Evolutionary conservation across 2,888 invertebrate species (phyloP), one percentile per base, ranked within the genome.

Genomic region (Corbicula japonica): DNA sequence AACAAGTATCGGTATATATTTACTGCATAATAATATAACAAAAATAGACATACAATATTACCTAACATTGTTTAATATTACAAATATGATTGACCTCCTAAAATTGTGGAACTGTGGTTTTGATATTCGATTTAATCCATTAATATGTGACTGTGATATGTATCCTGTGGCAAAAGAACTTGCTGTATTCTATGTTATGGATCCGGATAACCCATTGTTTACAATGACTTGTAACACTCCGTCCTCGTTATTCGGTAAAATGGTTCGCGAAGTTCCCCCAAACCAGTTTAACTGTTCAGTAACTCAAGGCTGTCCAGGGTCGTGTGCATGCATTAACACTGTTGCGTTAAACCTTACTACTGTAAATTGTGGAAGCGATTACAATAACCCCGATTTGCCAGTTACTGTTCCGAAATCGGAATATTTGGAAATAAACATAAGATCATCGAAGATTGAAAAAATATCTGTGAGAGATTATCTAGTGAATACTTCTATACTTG

Each of bases 261-360:
- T 48, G 28, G 26, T 80, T 1, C 5, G 56, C 30, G 8, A 52
- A 35, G 76, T 76, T 0, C 32, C 26, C 1, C 15, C 34, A 6
- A 41, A 54, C 23, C 41, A 80, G 8, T 80, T 76, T 35, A 80
- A 80, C 26, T 80, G 80, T 50, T 62, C 80, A 6, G 50, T 80
- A 5, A 32, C 21, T 30, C 10, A 50, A 21, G 12, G 50, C 10
- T 80, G 80, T 65, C 80, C 76, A 30, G 15, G 28, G 8, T 62
- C 38, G 1, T 80, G 80, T 46, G 4, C 41, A 0, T 80, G 80
- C 50, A 71, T 32, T 1, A 23, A 76, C 52, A 76, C 80, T 21
- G 30, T 65, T 4, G 58, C 61, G 12, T 21, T 63, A 15, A 18
- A 63, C 2, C 58, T 76, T 12, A 34, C 70, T 3, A 69, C 68